Conservation (phyloP, 2,888 invertebrate species). For the Pyrrhia umbra region DNA sequence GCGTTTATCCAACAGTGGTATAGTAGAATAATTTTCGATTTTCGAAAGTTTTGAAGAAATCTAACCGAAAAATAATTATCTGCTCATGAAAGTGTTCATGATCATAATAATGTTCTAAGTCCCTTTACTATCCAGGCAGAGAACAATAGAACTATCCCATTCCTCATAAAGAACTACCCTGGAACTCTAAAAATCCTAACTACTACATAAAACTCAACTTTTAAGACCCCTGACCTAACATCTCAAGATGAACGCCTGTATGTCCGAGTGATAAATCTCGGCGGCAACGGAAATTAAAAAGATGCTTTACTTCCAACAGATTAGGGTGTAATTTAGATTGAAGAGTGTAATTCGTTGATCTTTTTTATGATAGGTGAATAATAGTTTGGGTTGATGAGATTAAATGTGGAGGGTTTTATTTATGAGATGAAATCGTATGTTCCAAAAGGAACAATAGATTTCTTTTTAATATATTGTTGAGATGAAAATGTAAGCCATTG, state of each 20-base stretch:
- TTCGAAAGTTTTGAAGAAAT: not conserved
- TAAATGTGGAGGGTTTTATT: slow-evolving; percentile 23
- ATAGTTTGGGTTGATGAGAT: slow-evolving; percentile 24
- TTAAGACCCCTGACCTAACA: slow-evolving; percentile 28
- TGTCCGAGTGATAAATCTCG: slow-evolving; percentile 37
- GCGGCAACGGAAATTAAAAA: slow-evolving; percentile 56
- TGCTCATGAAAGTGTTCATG: not conserved
- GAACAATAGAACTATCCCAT: not conserved
- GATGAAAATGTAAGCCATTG: too few relatives aligned
- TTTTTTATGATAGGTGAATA: slow-evolving; percentile 26
- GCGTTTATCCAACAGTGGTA: too few relatives aligned
- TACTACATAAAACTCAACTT: slow-evolving; percentile 48
- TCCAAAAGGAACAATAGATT: too few relatives aligned
- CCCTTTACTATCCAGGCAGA: not conserved
- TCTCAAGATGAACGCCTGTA: slow-evolving; percentile 36
- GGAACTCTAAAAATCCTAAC: slow-evolving; percentile 41
- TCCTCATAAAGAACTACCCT: slow-evolving; percentile 15
- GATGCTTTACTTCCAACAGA: slow-evolving; percentile 47
- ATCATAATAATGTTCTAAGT: not conserved
- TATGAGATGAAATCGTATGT: slow-evolving; percentile 11
- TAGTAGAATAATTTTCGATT: too few relatives aligned
- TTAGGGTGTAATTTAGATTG: slow-evolving; percentile 60
- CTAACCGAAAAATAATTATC: not conserved
- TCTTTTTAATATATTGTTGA: too few relatives aligned
- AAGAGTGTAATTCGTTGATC: slow-evolving; percentile 44